Percentiles rank a stretch among this genome's conserved stretches.
Conservation (phyloP, 2,113 vertebrate genomes). For the Paracyprichromis sp. region DNA sequence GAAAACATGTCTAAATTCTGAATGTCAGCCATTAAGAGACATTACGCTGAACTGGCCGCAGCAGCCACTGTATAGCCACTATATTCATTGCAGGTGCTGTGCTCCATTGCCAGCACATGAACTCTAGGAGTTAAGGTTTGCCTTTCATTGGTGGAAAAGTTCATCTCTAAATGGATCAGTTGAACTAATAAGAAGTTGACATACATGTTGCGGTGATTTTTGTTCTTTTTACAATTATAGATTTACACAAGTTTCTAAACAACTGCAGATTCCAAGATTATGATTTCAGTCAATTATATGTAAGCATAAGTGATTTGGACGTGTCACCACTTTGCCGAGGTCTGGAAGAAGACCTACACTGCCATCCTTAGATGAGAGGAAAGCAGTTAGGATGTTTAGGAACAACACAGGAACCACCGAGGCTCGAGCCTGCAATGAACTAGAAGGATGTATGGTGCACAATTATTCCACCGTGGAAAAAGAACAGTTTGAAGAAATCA, state of each 20-base stretch:
- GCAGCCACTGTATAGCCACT: not conserved
- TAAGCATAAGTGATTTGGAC: not conserved
- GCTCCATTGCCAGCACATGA: not conserved
- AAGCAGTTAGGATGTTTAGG: not conserved
- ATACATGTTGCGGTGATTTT: not conserved
- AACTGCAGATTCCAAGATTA: not conserved
- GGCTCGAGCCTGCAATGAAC: not conserved
- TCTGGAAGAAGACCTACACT: not conserved
- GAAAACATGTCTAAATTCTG: not conserved
- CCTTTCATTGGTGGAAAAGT: not conserved
- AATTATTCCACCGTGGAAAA: not conserved
- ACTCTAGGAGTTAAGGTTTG: not conserved
- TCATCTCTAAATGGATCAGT: slow-evolving; percentile 17
- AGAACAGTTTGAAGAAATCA: not conserved
- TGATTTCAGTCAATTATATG: not conserved
- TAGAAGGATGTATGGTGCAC: not conserved
- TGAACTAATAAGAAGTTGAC: slow-evolving; percentile 4
- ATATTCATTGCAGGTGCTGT: not conserved
- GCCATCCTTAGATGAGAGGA: not conserved
- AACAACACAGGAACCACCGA: not conserved
- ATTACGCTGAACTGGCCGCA: not conserved
- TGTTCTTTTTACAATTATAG: not conserved
- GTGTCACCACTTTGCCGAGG: not conserved
- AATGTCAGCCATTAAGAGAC: not conserved
- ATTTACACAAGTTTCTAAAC: not conserved